A percentile compares a stretch with the other conserved stretches of the same genome.
These are phyloP conservation scores for Gyrodactylus salaris DNA, from an alignment of 1,140 invertebrate genomes.

Conservation along the genomic window DNA sequence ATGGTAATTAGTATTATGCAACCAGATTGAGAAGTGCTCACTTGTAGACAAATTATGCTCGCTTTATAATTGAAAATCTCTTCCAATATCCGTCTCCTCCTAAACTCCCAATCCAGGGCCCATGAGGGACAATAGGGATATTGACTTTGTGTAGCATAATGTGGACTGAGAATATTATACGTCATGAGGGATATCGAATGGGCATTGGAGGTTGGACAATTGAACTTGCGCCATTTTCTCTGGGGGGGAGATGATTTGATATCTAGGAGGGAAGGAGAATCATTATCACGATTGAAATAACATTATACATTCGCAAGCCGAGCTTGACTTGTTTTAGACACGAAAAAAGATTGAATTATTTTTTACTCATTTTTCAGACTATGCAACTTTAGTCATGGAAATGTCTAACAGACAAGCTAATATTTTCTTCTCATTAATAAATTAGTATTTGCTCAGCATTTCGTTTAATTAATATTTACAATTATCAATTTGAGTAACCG, in stretches of 20 bases:
- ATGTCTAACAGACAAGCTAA: too few species aligned
- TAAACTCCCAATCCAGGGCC: conserved; percentile 87
- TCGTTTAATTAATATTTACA: neutral
- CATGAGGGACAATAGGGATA: conserved; percentile 85
- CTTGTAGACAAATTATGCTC: conserved; percentile 71
- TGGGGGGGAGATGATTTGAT: neutral
- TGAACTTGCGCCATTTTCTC: neutral
- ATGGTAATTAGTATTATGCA: too few species aligned
- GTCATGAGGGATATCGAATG: conserved; percentile 69
- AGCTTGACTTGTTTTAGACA: too few species aligned
- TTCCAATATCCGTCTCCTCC: conserved; percentile 79
- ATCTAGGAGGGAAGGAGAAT: neutral
- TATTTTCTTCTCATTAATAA: neutral
- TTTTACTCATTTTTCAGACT: too few species aligned
- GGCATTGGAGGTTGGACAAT: neutral
- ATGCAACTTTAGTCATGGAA: too few species aligned
- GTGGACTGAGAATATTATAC: conserved; percentile 95
- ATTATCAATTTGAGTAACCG: neutral
- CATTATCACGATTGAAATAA: too few species aligned
- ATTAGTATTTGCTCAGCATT: neutral
- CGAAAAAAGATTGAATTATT: too few species aligned
- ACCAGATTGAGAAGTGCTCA: too few species aligned
- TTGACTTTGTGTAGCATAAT: conserved; percentile 62
- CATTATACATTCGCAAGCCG: too few species aligned
- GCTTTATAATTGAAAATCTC: conserved; percentile 80